phyloP scores from a whole-genome alignment of 2,113 vertebrate genomes.

The Hippocampus mohnikei region DNA sequence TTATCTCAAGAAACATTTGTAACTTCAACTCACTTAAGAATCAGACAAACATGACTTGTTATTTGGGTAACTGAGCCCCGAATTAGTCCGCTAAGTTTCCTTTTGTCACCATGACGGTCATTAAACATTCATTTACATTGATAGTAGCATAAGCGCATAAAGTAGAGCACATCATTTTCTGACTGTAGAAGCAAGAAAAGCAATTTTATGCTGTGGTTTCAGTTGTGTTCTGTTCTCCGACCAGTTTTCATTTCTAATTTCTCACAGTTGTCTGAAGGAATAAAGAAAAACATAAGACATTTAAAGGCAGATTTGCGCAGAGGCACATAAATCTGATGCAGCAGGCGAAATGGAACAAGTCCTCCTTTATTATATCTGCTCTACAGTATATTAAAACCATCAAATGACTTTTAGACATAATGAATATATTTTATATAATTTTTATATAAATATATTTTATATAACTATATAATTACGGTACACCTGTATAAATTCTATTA shows the following conservation, averaged over 20 bases:
- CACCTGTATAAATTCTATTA: slow-evolving; percentile 2
- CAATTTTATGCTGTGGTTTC: background rate
- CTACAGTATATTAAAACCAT: background rate
- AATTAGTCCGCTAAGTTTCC: background rate
- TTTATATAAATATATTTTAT: too few species aligned
- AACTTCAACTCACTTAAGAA: background rate
- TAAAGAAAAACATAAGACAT: background rate
- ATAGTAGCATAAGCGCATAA: too few species aligned
- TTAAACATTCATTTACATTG: too few species aligned
- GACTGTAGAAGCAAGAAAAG: too few species aligned
- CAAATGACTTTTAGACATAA: background rate
- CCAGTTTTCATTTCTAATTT: background rate
- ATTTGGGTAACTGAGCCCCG: background rate
- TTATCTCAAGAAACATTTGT: background rate
- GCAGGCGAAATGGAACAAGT: background rate
- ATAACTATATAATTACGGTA: background rate
- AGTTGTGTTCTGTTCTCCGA: background rate
- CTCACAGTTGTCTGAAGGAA: background rate
- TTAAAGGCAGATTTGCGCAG: background rate
- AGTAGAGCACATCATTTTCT: too few species aligned
- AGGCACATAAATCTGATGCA: background rate
- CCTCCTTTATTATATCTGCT: background rate
- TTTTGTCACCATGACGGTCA: background rate
- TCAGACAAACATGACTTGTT: background rate
- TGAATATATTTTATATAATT: too few species aligned